phyloP scores from a whole-genome alignment of 2,888 invertebrate species.

The Chelonus formosanus region DNA sequence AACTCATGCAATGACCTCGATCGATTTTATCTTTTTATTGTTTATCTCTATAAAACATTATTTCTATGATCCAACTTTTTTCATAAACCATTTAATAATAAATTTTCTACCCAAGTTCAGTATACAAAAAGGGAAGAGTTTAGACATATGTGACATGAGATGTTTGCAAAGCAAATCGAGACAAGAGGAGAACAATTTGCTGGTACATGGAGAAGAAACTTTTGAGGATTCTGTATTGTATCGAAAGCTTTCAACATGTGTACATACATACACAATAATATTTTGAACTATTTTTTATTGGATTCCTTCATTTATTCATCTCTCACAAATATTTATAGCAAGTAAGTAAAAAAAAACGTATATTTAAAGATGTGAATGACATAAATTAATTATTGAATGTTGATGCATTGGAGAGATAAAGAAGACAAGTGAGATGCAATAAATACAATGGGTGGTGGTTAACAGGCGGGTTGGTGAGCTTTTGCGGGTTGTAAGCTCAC shows the following conservation, averaged over 20 bases:
- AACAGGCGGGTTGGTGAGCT: slow-evolving; percentile 6
- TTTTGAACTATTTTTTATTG: slow-evolving; percentile 26
- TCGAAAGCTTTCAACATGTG: neutral
- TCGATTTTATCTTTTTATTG: slow-evolving; percentile 11
- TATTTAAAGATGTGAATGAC: too few relatives aligned
- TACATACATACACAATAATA: neutral
- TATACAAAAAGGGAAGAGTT: slow-evolving; percentile 1
- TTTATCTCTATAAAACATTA: neutral
- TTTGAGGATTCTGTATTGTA: slow-evolving; percentile 29
- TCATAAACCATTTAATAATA: slow-evolving; percentile 4
- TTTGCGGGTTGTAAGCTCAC: slow-evolving; percentile 9
- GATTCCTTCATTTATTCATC: slow-evolving; percentile 3
- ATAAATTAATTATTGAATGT: too few relatives aligned
- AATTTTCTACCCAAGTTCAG: neutral
- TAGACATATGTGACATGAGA: slow-evolving; percentile 3
- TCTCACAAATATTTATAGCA: too few relatives aligned
- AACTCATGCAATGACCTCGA: slow-evolving; percentile 22
- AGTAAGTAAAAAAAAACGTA: too few relatives aligned
- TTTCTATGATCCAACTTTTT: slow-evolving; percentile 7
- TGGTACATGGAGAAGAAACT: slow-evolving; percentile 19
- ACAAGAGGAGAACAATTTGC: slow-evolving; percentile 1
- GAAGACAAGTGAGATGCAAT: neutral
- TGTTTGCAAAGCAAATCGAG: slow-evolving; percentile 11
- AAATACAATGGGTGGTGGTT: slow-evolving; percentile 9
- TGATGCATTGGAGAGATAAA: too few relatives aligned